These are phyloP conservation scores for Phalangium opilio DNA, from an alignment of 2,888 invertebrate genomes.

Conservation along the genomic window DNA sequence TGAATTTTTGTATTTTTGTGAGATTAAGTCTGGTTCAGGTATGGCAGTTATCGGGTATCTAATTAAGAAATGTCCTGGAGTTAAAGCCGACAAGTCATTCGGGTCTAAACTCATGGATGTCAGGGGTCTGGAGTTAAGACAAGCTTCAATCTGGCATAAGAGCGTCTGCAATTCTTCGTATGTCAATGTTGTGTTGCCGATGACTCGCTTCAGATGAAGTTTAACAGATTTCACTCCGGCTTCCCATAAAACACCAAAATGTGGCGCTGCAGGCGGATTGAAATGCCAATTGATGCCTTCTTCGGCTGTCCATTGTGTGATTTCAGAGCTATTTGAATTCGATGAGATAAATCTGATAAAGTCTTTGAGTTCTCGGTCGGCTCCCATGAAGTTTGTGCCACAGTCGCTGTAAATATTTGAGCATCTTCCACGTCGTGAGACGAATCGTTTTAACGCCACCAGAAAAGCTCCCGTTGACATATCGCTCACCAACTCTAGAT, in stretches of 20 bases:
- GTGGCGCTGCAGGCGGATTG: too few species aligned
- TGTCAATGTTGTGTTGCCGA: constrained; percentile 22
- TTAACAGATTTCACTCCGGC: too few species aligned
- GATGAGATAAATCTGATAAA: background rate
- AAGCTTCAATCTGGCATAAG: too few species aligned
- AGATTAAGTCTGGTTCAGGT: constrained; percentile 20
- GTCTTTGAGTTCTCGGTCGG: constrained; percentile 6
- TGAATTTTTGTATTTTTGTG: constrained; percentile 15
- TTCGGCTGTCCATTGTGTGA: too few species aligned
- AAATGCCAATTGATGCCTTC: too few species aligned
- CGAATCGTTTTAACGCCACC: constrained; percentile 11
- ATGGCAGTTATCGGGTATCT: constrained; percentile 18
- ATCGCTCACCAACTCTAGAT: constrained; percentile 15
- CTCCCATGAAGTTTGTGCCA: constrained; percentile 18
- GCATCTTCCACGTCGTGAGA: too few species aligned
- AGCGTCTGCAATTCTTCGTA: constrained; percentile 28
- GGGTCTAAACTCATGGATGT: constrained; percentile 21
- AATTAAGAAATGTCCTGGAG: constrained; percentile 26
- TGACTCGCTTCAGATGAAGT: too few species aligned
- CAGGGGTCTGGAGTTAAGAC: constrained; percentile 25
- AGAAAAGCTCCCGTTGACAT: constrained; percentile 16
- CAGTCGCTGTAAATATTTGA: too few species aligned
- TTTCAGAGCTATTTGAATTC: too few species aligned
- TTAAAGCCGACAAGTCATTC: constrained; percentile 20
- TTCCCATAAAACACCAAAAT: constrained; percentile 18